Conservation (phyloP, 2,888 invertebrate species). For the Drosophila meridiana region DNA sequence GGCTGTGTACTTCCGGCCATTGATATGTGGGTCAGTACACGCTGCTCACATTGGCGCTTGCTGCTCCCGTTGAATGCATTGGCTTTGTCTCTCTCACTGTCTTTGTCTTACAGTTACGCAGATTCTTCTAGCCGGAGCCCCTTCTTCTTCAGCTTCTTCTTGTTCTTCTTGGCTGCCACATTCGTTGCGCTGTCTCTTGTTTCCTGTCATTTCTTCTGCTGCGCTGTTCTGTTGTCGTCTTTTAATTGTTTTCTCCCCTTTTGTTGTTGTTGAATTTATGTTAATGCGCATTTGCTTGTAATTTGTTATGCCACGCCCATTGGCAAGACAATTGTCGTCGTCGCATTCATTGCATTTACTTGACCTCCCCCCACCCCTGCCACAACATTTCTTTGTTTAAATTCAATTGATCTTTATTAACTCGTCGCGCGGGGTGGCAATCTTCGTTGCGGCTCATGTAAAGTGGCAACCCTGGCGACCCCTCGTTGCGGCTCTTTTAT, state of each 20-base stretch:
- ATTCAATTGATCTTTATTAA: constrained; percentile 81
- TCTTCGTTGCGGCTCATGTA: constrained; percentile 41
- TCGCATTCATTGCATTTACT: constrained; percentile 39
- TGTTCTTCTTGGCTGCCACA: constrained; percentile 2
- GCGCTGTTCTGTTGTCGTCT: constrained; percentile 31
- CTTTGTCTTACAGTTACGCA: constrained; percentile 57
- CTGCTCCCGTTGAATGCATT: constrained; percentile 33
- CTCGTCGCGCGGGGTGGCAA: constrained; percentile 25
- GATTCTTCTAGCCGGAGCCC: constrained; percentile 28
- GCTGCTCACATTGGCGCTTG: constrained; percentile 21
- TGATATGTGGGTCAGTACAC: constrained; percentile 58
- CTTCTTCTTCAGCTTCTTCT: background rate
- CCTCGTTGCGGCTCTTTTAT: constrained; percentile 37
- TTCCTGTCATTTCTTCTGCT: constrained; percentile 56
- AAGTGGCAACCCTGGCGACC: constrained; percentile 56
- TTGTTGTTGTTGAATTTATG: constrained; percentile 53
- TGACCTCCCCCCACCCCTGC: constrained; percentile 46
- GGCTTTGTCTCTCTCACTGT: constrained; percentile 38
- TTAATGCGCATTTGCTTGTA: constrained; percentile 69
- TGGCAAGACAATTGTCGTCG: constrained; percentile 52
- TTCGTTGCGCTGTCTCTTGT: constrained; percentile 28
- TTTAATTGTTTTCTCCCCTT: constrained; percentile 55
- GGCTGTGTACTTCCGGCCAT: constrained; percentile 54
- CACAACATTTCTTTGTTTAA: constrained; percentile 69
- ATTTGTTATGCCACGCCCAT: constrained; percentile 64